Evolutionary conservation across 2,113 vertebrate genomes (phyloP), one percentile per base, ranked within the genome.

Genomic region (Phoxinus phoxinus): DNA sequence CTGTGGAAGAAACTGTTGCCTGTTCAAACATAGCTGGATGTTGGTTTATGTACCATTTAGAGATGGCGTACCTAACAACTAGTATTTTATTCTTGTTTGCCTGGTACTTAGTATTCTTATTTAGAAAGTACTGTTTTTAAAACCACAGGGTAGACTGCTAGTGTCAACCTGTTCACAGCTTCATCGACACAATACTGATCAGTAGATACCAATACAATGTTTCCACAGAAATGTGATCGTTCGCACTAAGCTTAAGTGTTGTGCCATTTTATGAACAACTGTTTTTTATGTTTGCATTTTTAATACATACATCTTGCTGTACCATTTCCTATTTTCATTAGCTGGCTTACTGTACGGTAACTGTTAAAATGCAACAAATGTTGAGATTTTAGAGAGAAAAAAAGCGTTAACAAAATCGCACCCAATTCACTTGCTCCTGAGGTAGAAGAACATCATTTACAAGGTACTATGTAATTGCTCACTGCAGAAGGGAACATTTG

Each of bases 401-500:
- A 37, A 71, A 2, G 4, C 11, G 46, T 25, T 6, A 4, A 72
- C 37, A 73, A 73, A 44, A 46, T 46, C 23, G 0, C 35, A 41
- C 1, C 41, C 41, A 25, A 25, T 15, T 73, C 0, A 13, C 41
- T 15, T 27, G 23, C 25, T 74, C 27, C 48, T 23, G 48, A 77
- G 74, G 11, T 56, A 25, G 23, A 12, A 35, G 17, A 81, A 69
- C 44, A 51, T 69, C 10, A 3, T 3, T 69, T 46, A 59, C 37
- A 69, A 69, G 80, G 80, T 82, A 82, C 80, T 53, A 65, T 65
- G 35, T 63, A 48, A 81, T 79, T 79, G 32, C 21, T 79, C 37
- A 65, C 13, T 30, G 35, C 59, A 81, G 35, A 81, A 37, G 37
- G 17, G 59, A 81, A 13, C 13, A 3, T 61, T 78, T 59, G 2